These are phyloP conservation scores for Drosophila koepferae DNA, from an alignment of 2,888 invertebrate species.

Conservation along the genomic window DNA sequence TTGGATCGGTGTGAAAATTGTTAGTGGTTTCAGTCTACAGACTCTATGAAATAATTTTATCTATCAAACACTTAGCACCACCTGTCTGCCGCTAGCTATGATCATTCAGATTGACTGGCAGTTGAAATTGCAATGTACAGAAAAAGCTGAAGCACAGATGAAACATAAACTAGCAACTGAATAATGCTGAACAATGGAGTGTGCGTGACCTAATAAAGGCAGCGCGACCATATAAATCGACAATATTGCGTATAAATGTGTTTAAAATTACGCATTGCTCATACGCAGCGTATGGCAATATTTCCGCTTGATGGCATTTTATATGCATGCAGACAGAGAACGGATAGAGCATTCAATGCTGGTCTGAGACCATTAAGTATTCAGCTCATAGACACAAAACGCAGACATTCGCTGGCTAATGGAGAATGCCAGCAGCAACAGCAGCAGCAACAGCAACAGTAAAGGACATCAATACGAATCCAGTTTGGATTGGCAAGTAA, in stretches of 20 bases:
- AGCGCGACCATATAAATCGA: constrained; percentile 62
- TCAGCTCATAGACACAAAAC: constrained; percentile 56
- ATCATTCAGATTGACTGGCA: neutral
- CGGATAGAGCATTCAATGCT: constrained; percentile 21
- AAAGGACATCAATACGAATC: constrained; percentile 22
- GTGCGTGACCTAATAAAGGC: constrained; percentile 43
- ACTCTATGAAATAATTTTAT: neutral
- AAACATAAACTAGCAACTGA: constrained; percentile 28
- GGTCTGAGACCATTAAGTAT: constrained; percentile 66
- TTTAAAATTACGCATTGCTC: constrained; percentile 80
- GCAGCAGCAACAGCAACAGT: constrained; percentile 5
- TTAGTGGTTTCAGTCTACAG: too few relatives aligned
- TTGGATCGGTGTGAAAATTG: too few relatives aligned
- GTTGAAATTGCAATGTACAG: constrained; percentile 32
- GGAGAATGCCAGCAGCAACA: constrained; percentile 41
- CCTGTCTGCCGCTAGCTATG: neutral
- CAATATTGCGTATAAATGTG: constrained; percentile 74
- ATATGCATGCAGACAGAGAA: constrained; percentile 42
- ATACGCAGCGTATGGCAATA: constrained; percentile 79
- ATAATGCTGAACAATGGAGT: constrained; percentile 33
- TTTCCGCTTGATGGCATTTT: constrained; percentile 69
- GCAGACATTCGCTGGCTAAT: constrained; percentile 35
- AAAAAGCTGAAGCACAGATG: neutral
- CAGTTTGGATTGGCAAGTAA: constrained; percentile 22
- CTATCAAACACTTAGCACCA: neutral